A percentile compares a stretch with the other conserved stretches of the same genome.
These are phyloP conservation scores for Nylanderia fulva DNA, from an alignment of 1,140 invertebrate genomes.

Conservation along the genomic window DNA sequence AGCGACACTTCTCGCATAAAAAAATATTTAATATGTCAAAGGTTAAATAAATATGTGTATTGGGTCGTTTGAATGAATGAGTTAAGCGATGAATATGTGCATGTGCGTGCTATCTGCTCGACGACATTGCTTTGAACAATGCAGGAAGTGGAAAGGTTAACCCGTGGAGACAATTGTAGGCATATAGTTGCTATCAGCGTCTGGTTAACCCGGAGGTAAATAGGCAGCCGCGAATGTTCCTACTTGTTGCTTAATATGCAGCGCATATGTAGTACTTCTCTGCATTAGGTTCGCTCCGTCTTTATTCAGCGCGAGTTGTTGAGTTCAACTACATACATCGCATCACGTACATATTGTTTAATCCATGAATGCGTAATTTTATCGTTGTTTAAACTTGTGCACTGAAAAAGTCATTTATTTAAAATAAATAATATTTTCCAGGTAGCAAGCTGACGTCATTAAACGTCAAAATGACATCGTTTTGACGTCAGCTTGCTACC, in stretches of 20 bases:
- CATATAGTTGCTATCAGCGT: conserved; percentile 23
- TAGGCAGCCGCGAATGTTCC: conserved; percentile 25
- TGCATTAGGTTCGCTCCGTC: background rate
- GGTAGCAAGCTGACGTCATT: no score
- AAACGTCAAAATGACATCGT: no score
- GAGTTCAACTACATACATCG: background rate
- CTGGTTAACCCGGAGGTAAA: conserved; percentile 31
- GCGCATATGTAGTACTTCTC: background rate
- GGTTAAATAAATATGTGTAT: background rate
- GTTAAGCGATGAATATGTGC: background rate
- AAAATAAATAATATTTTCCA: no score
- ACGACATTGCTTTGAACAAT: background rate
- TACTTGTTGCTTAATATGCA: conserved; percentile 41
- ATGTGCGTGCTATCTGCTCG: background rate
- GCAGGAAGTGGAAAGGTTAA: conserved; percentile 25
- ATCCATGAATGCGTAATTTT: background rate
- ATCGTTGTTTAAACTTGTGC: background rate
- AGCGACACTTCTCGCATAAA: no score
- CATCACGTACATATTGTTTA: background rate
- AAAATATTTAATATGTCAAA: background rate
- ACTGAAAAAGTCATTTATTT: no score
- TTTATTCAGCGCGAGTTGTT: conserved; percentile 19
- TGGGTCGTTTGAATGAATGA: background rate
- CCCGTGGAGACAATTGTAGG: conserved; percentile 2
- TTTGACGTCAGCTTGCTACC: no score